Evolutionary conservation across 1,140 invertebrate species (phyloP).

Genomic region (Dicyema japonicum): DNA sequence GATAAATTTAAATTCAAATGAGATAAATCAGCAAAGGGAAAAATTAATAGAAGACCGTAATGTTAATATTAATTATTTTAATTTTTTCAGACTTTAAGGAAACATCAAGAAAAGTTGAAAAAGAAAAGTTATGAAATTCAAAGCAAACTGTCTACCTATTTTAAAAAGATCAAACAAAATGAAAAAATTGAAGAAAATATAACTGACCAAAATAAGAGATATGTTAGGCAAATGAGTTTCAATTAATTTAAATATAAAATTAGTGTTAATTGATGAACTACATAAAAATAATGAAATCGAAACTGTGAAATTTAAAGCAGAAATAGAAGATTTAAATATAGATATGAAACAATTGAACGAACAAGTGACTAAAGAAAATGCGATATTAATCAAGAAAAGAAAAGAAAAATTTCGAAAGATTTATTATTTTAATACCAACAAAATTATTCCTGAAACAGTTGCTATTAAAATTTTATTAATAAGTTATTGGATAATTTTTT

Average conservation of each 20-base stretch:
- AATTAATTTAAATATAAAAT: slow-evolving; percentile 2
- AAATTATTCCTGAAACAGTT: slow-evolving; percentile 15
- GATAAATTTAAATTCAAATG: too few relatives aligned
- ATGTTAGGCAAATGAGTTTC: slow-evolving; percentile 19
- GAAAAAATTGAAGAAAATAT: slow-evolving; percentile 15
- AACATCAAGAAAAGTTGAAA: slow-evolving; percentile 12
- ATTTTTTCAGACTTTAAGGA: too few relatives aligned
- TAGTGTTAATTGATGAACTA: too few relatives aligned
- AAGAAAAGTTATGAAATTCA: slow-evolving; percentile 13
- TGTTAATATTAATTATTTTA: too few relatives aligned
- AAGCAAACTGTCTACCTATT: slow-evolving; percentile 15
- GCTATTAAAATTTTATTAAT: slow-evolving; percentile 8
- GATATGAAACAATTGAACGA: slow-evolving; percentile 3
- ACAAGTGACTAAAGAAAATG: slow-evolving; percentile 1
- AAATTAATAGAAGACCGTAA: too few relatives aligned
- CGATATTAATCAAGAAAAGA: slow-evolving; percentile 1
- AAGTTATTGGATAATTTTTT: slow-evolving; percentile 9
- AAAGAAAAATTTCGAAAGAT: not conserved
- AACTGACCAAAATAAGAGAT: slow-evolving; percentile 17
- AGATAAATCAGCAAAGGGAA: too few relatives aligned
- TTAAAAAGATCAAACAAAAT: slow-evolving; percentile 16
- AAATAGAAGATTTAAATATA: slow-evolving; percentile 2
- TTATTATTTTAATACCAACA: slow-evolving; percentile 6
- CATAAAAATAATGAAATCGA: too few relatives aligned
- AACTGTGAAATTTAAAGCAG: slow-evolving; percentile 1